Evolutionary conservation across 2,888 invertebrate species (phyloP).

Genomic region (Drosophila recens): DNA sequence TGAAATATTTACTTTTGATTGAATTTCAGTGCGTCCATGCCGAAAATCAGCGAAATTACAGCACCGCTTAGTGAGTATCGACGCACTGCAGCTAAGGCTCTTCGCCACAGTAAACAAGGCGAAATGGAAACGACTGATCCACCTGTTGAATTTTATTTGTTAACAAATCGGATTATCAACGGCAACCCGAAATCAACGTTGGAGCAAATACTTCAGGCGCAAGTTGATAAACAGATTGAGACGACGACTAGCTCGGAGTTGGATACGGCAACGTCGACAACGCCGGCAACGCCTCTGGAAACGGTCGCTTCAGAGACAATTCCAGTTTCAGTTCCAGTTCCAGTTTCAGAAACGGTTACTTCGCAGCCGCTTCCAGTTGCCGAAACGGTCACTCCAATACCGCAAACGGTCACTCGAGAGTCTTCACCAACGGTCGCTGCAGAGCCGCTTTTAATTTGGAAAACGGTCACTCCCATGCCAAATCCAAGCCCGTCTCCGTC

Average conservation of each 20-base stretch:
- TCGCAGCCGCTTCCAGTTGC: neutral
- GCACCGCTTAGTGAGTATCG: neutral
- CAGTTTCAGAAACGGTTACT: neutral
- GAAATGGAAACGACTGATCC: neutral
- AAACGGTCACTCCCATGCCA: neutral
- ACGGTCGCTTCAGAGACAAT: neutral
- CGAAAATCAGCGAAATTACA: neutral
- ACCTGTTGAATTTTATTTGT: constrained; percentile 5
- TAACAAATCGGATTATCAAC: neutral
- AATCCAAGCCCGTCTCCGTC: too few species aligned
- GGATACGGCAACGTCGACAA: neutral
- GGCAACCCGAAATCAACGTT: neutral
- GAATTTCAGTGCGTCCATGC: neutral
- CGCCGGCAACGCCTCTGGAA: neutral
- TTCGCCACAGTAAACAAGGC: neutral
- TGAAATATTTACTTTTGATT: too few species aligned
- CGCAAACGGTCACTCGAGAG: neutral
- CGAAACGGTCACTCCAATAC: neutral
- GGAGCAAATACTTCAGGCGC: neutral
- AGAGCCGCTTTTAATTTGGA: neutral
- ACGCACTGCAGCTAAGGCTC: constrained; percentile 3
- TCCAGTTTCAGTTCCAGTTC: neutral
- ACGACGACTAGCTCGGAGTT: neutral
- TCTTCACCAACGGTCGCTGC: neutral
- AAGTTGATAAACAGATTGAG: neutral